Conservation (phyloP, 2,888 invertebrate genomes). For the Nephrotoma flavescens region DNA sequence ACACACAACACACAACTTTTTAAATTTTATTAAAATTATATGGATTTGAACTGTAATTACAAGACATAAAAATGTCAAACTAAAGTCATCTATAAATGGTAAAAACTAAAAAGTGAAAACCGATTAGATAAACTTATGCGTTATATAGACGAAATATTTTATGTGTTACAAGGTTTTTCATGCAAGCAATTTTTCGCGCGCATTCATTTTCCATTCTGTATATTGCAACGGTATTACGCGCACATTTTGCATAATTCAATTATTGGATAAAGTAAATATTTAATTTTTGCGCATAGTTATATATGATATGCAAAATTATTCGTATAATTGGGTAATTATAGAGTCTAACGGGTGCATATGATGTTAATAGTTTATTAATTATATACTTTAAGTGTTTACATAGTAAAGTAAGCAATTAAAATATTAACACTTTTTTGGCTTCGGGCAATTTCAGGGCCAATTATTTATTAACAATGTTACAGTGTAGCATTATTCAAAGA, state of each 20-base stretch:
- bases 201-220: neutral
- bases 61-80: neutral
- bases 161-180: neutral
- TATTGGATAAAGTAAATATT: neutral
- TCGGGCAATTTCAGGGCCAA: neutral
- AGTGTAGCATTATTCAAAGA: no score
- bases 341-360: neutral
- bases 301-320: neutral
- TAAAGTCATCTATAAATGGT: neutral
- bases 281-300: neutral
- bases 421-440: neutral
- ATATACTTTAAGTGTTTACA: neutral
- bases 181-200: neutral
- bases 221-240: neutral
- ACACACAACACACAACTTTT: neutral
- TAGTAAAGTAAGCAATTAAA: neutral
- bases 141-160: neutral
- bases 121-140: neutral
- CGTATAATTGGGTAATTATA: neutral
- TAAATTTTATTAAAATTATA: neutral
- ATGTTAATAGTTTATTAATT: neutral
- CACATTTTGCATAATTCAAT: neutral
- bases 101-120: neutral
- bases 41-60: neutral
- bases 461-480: neutral